Conservation (phyloP, 2,113 vertebrate genomes). For the Tiliqua scincoides region DNA sequence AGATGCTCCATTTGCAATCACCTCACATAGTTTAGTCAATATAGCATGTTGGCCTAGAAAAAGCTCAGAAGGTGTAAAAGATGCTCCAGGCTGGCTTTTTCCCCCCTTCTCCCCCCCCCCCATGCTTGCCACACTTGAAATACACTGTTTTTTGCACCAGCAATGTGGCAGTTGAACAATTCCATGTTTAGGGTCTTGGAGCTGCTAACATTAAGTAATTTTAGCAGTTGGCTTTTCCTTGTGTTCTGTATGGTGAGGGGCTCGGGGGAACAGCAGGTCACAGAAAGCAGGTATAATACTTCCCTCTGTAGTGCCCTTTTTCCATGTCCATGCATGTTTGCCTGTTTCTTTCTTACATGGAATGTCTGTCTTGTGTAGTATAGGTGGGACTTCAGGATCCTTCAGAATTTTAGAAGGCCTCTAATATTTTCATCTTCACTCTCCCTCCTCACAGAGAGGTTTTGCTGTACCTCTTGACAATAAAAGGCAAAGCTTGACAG, state of each 20-base stretch:
- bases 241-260: not conserved
- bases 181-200: not conserved
- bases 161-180: not conserved
- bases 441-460: not conserved
- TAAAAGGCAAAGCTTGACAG: slow-evolving; percentile 7
- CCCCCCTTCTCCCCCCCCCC: too few species aligned
- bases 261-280: not conserved
- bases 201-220: not conserved
- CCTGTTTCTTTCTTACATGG: not conserved
- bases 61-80: not conserved
- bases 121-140: not conserved
- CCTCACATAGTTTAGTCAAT: not conserved
- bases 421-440: not conserved
- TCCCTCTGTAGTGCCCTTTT: not conserved
- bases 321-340: not conserved
- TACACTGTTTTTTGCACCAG: not conserved
- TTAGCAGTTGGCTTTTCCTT: not conserved
- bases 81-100: not conserved
- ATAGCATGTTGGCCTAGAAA: not conserved
- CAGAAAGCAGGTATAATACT: not conserved
- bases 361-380: slow-evolving; percentile 17
- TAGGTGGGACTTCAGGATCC: not conserved
- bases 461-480: not conserved
- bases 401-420: not conserved
- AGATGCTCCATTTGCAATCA: not conserved